Conservation (phyloP, 2,888 invertebrate genomes). For the Cancer borealis region DNA sequence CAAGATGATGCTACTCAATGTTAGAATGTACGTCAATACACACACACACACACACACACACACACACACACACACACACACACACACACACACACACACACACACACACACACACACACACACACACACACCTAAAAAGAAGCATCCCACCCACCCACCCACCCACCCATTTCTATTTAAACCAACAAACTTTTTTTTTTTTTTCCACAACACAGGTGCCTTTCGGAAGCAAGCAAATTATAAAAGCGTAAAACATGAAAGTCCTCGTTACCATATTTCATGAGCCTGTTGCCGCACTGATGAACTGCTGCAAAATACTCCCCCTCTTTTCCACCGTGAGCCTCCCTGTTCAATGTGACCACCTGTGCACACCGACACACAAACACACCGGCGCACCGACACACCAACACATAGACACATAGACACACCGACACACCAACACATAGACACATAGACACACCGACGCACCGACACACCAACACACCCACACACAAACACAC, state of each 20-base stretch:
- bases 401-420: too few relatives aligned
- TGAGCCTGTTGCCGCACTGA: slow-evolving; percentile 8
- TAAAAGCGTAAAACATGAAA: slow-evolving; percentile 18
- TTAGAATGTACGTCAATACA: not conserved
- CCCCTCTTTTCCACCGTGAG: not conserved
- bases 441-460: too few relatives aligned
- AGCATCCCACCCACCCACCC: too few relatives aligned
- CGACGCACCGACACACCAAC: too few relatives aligned
- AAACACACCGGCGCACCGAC: too few relatives aligned
- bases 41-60: too few relatives aligned
- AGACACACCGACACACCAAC: too few relatives aligned
- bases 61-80: too few relatives aligned
- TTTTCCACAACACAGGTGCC: not conserved
- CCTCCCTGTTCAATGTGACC: not conserved
- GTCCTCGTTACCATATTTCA: slow-evolving; percentile 41
- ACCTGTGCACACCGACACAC: not conserved
- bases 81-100: too few relatives aligned
- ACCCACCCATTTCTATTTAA: not conserved
- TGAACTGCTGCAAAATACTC: not conserved
- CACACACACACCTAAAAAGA: not conserved
- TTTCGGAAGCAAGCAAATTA: slow-evolving; percentile 40
- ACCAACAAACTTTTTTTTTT: not conserved
- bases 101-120: too few relatives aligned
- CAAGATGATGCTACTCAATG: not conserved
- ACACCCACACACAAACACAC: not conserved